Evolutionary conservation across 1,140 invertebrate species (phyloP), one percentile per base, ranked within the genome.

Genomic region (Phocides pigmalion): DNA sequence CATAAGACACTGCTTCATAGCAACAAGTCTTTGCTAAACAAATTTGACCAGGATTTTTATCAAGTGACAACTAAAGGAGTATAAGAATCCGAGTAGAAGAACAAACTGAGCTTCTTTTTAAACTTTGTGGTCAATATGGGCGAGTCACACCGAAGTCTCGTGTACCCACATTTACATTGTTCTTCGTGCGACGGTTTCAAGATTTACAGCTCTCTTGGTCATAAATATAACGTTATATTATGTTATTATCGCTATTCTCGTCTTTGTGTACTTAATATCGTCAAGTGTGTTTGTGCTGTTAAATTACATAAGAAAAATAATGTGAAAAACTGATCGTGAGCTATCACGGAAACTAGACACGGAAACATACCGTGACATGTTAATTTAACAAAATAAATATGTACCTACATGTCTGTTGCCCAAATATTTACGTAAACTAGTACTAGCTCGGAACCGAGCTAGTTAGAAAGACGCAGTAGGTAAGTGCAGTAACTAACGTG

Each of bases 251-350:
- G 17, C 50, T 11, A 54, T 17, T 39, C 50, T 39, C 50, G 35
- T 54, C 50, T 39, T 39, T 54, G 50, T 54, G 19, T 54, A 51
- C 28, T 4, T 16, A 14, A 28, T 54, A 19, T 39, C 15, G 49
- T 54, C 50, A 20, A 41, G 50, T 6, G 15, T 54, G 50, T 39
- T 51, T 28, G 50, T 54, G 32, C 50, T 54, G 50, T 39, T 39
- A 1, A 51, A 51, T 54, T 37, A 12, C 14, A 19, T 20, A 20
- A 39, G 50, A 54, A 54, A 51, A 35, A 20, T 22, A 35, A 54
- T 28, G 28, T 39, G 50, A 39, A 37, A 54, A 54, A 51, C 25
- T 51, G 11, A 16, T 35, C 47, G 22, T 50, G 47, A 50, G 2
- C 6, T 28, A 28, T n/a, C n/a, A n/a, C n/a, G 25, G 5, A 5